Base-by-base conservation (phyloP, 2,888 invertebrate genomes). In the Drosophila mettleri region DNA sequence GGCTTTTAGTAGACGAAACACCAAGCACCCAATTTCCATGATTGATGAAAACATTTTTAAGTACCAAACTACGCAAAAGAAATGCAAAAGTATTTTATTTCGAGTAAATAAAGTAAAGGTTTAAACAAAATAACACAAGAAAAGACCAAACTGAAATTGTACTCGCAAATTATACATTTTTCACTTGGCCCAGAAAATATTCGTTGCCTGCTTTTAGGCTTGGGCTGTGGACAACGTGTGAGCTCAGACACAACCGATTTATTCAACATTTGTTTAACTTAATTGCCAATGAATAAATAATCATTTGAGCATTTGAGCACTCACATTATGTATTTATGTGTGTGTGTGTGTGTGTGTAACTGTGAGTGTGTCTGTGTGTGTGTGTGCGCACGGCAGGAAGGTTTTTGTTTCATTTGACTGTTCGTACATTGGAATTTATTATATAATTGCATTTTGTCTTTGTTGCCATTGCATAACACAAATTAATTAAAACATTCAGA, bases 351-450 rank as follows among this genome's bases (percentile, higher is more conserved):
- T 48, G 14, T n/a, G 14, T 18, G 36, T 51, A 60, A 74, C 61
- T 86, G 86, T 87, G 86, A 90, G 89, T 43, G 24, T n/a, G n/a
- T 27, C 12, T 49, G 9, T 20, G 14, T 51, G 29, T 53, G 65
- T 77, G 64, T 86, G 86, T 87, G 86, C 91, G 90, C 88, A 86
- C 91, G 92, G 92, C 92, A 92, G 92, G 92, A 92, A 91, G 92
- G 91, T 88, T 74, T 76, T 74, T 78, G 52, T 70, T 78, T 45
- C 45, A 70, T 72, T 74, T 62, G 45, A 66, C 74, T 54, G 27
- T 63, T 54, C 63, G 24, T 24, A 51, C 43, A 57, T 71, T 39
- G 52, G 48, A 39, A 38, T 55, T 63, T 31, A 49, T 27, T 41
- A 46, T 55, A 61, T 67, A 48, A 57, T 67, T 65, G 55, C 45